Percentiles rank a stretch among this genome's conserved stretches.
These are phyloP conservation scores for Alces alces DNA, from an alignment of 2,113 vertebrate species.

Conservation along the genomic window DNA sequence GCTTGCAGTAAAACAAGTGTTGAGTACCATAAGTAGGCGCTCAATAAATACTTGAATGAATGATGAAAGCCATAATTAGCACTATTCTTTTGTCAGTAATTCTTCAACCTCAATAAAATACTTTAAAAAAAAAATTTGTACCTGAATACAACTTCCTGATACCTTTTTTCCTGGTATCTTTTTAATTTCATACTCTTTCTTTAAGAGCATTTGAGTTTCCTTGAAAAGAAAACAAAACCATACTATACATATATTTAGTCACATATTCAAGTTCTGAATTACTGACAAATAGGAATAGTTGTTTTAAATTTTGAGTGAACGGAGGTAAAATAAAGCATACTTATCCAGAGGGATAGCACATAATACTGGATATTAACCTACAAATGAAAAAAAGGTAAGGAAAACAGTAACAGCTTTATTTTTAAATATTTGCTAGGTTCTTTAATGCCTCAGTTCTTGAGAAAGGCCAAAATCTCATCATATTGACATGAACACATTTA, in stretches of 20 bases:
- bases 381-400: slow-evolving; percentile 55
- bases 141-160: slow-evolving; percentile 78
- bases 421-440: slow-evolving; percentile 56
- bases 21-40: slow-evolving; percentile 46
- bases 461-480: slow-evolving; percentile 70
- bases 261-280: slow-evolving; percentile 59
- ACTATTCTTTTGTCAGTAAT: slow-evolving; percentile 82
- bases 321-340: slow-evolving; percentile 71
- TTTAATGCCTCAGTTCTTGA: slow-evolving; percentile 77
- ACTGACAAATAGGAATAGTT: slow-evolving; percentile 61
- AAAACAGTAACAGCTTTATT: slow-evolving; percentile 70
- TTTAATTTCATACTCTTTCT: slow-evolving; percentile 61
- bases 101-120: slow-evolving; percentile 81
- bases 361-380: slow-evolving; percentile 79
- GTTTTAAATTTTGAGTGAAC: slow-evolving; percentile 67
- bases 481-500: slow-evolving; percentile 70
- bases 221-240: slow-evolving; percentile 73
- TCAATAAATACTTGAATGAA: slow-evolving; percentile 67
- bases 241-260: slow-evolving; percentile 59
- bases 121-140: slow-evolving; percentile 70
- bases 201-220: slow-evolving; percentile 70
- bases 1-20: slow-evolving; percentile 82
- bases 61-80: slow-evolving; percentile 79
- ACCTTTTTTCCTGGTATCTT: slow-evolving; percentile 21
- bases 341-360: slow-evolving; percentile 69